Conservation (phyloP, 2,888 invertebrate genomes). For the Nemurella pictetii region DNA sequence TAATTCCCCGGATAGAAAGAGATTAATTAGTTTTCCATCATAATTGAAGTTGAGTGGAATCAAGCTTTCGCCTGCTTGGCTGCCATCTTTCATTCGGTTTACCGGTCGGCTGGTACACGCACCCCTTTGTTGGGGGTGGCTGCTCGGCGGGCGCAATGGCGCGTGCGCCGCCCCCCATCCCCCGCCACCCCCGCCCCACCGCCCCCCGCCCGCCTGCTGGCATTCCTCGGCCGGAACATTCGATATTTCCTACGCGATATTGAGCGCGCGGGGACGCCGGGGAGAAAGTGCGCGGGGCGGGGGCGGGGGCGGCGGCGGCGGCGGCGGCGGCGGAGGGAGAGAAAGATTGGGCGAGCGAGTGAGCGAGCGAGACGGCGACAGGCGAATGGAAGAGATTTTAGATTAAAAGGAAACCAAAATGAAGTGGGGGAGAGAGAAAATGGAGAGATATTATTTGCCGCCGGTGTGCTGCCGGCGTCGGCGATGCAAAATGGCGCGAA, state of each 20-base stretch:
- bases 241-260: slow-evolving; percentile 21
- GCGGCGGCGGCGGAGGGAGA: neutral
- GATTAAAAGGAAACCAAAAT: slow-evolving; percentile 28
- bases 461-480: neutral
- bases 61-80: neutral
- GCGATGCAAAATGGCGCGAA: slow-evolving; percentile 20
- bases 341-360: neutral
- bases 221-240: neutral
- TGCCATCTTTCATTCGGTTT: slow-evolving; percentile 16
- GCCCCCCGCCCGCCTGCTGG: no score
- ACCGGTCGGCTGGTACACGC: neutral
- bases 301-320: neutral
- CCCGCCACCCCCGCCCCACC: neutral
- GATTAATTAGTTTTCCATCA: slow-evolving; percentile 10
- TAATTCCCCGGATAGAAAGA: neutral
- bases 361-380: neutral
- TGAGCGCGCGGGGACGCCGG: neutral
- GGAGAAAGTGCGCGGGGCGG: neutral
- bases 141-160: neutral
- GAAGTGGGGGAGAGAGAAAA: slow-evolving; percentile 22
- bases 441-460: neutral
- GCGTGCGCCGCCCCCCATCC: neutral
- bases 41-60: neutral
- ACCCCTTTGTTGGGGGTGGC: neutral
- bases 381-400: slow-evolving; percentile 11